phyloP scores from a whole-genome alignment of 2,797 vertebrate genomes.

The Squalus acanthias region DNA sequence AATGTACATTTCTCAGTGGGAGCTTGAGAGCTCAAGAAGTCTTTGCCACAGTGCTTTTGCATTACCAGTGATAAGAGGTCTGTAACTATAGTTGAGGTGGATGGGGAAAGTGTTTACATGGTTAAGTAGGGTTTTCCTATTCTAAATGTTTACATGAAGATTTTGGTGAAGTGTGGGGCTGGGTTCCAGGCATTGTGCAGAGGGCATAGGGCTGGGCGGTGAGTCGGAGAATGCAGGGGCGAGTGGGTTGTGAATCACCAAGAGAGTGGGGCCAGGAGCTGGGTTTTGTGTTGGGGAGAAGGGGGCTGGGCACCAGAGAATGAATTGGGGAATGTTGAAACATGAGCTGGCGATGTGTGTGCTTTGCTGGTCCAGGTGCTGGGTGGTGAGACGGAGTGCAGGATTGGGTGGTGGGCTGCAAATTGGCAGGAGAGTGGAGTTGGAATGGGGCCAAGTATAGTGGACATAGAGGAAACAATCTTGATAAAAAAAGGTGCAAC shows the following conservation, averaged over 20 bases:
- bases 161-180: not conserved
- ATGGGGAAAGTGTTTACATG: not conserved
- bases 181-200: not conserved
- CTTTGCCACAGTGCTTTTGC: not conserved
- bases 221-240: not conserved
- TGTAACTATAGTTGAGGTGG: not conserved
- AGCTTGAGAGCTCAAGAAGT: no score
- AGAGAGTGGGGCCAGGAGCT: no score
- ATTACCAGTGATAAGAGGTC: not conserved
- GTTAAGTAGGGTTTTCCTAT: not conserved
- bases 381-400: not conserved
- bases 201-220: not conserved
- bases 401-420: not conserved
- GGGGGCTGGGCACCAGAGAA: not conserved
- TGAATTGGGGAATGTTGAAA: not conserved
- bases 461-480: not conserved
- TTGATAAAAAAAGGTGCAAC: not conserved
- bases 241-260: not conserved
- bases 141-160: not conserved
- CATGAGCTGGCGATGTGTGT: not conserved
- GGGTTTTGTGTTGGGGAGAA: not conserved
- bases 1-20: no score
- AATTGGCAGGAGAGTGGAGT: not conserved
- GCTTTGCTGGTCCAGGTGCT: not conserved
- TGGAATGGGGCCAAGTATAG: not conserved